Base-by-base conservation (phyloP, 2,888 invertebrate species). In the Heliconius cydno region DNA sequence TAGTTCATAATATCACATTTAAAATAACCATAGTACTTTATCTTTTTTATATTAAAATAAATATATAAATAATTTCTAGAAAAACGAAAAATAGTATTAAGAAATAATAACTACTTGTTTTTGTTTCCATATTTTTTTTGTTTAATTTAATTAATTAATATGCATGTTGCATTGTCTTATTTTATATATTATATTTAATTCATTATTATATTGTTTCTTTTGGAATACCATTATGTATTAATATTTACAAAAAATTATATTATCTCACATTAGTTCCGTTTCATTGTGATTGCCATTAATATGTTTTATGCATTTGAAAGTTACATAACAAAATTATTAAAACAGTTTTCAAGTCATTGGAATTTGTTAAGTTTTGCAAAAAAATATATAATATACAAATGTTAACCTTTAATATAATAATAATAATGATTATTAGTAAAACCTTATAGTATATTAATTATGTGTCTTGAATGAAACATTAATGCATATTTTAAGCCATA, bases 11-110 rank as follows among this genome's bases (percentile, higher is more conserved):
- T 72, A 72, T 57, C 52, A 30, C 30, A 22, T 30, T 57, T 22
- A 30, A 22, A 71, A 52, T 72, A 22, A 57, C 19, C 28, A 57
- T 30, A 72, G 28, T 72, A 57, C 30, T 34, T 72, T 72, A 30
- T 72, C 22, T 30, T n/a, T 60, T 22, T 34, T 73, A 30, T 52
- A 6, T 34, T 34, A 68, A 19, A 52, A 46, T 46, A 46, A 46
- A 46, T 46, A 46, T 46, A 19, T 19, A 19, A 19, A 52, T 52
- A 52, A 52, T 22, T 52, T 52, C 2, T 19, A 52, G 19, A 22
- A 52, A 52, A 67, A 28, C 57, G 2, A 67, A 13, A 9, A 46
- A 57, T 10, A 70, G 65, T 65, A 70, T 57, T 77, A 34, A 34
- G 1, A 34, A 34, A 34, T 0, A 34, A 34, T 30, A 30, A 38